Conservation (phyloP, 2,888 invertebrate species). For the Chalcis sispes region DNA sequence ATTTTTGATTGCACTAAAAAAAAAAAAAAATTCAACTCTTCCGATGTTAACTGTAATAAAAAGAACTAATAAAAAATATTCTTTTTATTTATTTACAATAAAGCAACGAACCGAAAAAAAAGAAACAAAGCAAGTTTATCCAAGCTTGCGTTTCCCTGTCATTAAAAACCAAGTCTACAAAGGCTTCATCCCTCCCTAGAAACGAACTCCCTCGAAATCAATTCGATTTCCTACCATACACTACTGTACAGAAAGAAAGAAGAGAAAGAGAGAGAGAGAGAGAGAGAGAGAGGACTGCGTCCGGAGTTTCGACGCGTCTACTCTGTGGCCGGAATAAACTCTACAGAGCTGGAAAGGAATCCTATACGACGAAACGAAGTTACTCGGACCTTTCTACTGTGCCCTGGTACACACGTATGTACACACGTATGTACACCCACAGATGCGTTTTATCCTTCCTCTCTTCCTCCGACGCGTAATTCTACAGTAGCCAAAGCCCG, state of each 20-base stretch:
- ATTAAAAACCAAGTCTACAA: not conserved
- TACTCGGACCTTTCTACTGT: not conserved
- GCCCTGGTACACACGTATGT: not conserved
- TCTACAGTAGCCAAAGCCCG: not conserved
- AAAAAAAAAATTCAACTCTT: no score
- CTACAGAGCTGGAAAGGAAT: slow-evolving; percentile 44
- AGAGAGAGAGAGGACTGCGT: no score
- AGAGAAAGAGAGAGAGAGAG: no score
- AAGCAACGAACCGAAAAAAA: no score
- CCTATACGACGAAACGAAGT: slow-evolving; percentile 43
- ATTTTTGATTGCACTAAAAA: no score
- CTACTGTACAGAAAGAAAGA: not conserved
- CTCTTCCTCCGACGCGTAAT: not conserved
- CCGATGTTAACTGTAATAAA: no score
- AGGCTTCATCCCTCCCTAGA: slow-evolving; percentile 8
- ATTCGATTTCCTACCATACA: not conserved
- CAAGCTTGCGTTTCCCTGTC: no score
- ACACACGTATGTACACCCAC: no score
- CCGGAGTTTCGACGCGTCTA: not conserved
- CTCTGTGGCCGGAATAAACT: slow-evolving; percentile 47
- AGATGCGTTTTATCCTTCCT: not conserved
- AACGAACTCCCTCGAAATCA: slow-evolving; percentile 15
- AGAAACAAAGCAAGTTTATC: no score
- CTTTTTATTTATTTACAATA: no score
- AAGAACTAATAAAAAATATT: no score